Conservation (phyloP, 1,140 invertebrate species). For the Pomacea maculata region DNA sequence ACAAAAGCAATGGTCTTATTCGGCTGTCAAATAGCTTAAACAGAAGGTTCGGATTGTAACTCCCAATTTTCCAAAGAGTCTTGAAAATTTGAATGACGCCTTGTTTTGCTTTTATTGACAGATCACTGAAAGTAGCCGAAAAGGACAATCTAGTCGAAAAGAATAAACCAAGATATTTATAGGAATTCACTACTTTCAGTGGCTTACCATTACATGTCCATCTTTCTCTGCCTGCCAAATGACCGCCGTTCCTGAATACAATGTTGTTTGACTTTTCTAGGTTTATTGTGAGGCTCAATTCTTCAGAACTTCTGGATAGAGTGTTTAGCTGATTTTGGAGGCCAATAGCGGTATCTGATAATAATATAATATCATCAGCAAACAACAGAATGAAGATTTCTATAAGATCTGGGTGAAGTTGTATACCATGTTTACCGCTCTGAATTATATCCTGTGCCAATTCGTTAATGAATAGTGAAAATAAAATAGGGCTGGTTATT, state of each 20-base stretch:
- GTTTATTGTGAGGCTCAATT: not conserved
- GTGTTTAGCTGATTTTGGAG: not conserved
- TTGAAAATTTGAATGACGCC: not conserved
- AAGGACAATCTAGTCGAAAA: not conserved
- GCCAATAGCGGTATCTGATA: not conserved
- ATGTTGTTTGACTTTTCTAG: not conserved
- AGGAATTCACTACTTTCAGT: not conserved
- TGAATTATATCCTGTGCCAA: not conserved
- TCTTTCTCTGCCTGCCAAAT: not conserved
- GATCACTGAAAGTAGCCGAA: not conserved
- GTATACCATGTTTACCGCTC: not conserved
- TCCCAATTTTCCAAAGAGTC: not conserved
- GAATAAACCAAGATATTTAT: conserved; percentile 5
- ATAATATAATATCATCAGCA: not conserved
- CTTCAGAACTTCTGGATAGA: not conserved
- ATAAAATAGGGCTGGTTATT: not conserved
- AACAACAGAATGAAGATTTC: not conserved
- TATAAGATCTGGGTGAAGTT: not conserved
- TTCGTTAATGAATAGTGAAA: conserved; percentile 11
- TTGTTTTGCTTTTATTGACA: not conserved
- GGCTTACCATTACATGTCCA: not conserved
- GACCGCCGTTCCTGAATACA: conserved; percentile 5
- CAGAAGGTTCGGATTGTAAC: not conserved
- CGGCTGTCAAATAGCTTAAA: conserved; percentile 3
- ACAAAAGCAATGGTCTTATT: not conserved